These are phyloP conservation scores for Cheilosia scutellata DNA, from an alignment of 2,888 invertebrate genomes.

Conservation along the genomic window DNA sequence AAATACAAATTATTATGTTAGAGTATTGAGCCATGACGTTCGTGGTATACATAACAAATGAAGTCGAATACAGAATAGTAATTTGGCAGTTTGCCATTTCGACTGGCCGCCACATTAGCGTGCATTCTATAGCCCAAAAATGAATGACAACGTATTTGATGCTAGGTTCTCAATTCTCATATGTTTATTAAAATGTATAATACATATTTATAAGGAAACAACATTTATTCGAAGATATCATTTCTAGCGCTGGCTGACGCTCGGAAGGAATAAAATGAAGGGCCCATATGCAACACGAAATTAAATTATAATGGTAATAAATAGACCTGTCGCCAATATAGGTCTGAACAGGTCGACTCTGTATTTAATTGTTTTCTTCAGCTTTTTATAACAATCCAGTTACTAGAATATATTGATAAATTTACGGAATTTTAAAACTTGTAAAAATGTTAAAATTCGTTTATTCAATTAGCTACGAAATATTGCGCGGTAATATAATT, in stretches of 20 bases:
- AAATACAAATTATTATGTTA: slow-evolving; percentile 29
- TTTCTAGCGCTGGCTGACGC: slow-evolving; percentile 6
- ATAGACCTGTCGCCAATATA: slow-evolving; percentile 9
- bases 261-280: not conserved
- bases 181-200: slow-evolving; percentile 51
- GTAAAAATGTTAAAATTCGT: too few species aligned
- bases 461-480: too few species aligned
- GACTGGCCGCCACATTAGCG: slow-evolving; percentile 49
- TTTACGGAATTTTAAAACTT: too few species aligned
- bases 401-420: too few species aligned
- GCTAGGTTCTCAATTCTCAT: slow-evolving; percentile 11
- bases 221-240: slow-evolving; percentile 15
- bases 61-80: slow-evolving; percentile 52
- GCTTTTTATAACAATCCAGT: too few species aligned
- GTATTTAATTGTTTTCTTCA: too few species aligned
- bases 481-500: too few species aligned
- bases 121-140: slow-evolving; percentile 9
- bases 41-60: slow-evolving; percentile 58
- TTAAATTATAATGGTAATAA: slow-evolving; percentile 39
- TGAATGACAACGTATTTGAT: slow-evolving; percentile 41
- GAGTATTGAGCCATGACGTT: slow-evolving; percentile 57
- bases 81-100: slow-evolving; percentile 62
- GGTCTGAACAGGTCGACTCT: too few species aligned
- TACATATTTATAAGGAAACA: slow-evolving; percentile 49
- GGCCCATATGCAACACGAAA: slow-evolving; percentile 15